phyloP scores from a whole-genome alignment of 2,113 vertebrate species.

The Condylura cristata region DNA sequence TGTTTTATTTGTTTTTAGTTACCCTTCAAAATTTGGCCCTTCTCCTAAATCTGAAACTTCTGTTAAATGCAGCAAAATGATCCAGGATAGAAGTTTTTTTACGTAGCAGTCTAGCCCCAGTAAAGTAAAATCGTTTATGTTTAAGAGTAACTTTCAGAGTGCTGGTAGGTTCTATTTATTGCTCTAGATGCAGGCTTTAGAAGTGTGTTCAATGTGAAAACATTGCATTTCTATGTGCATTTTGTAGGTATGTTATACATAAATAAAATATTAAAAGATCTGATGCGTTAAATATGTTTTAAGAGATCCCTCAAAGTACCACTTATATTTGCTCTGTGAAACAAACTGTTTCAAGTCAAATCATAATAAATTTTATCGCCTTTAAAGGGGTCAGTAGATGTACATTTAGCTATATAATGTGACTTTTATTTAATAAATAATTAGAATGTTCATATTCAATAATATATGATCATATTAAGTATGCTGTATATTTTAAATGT shows the following conservation, averaged over 20 bases:
- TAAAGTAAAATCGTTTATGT: neutral
- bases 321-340: neutral
- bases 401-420: neutral
- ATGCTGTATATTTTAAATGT: neutral
- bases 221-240: neutral
- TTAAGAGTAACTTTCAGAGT: neutral
- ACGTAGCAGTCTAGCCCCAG: neutral
- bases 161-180: neutral
- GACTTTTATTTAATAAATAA: neutral
- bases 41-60: neutral
- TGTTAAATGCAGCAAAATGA: neutral
- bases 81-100: neutral
- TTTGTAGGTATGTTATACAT: neutral
- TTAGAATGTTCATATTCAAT: neutral
- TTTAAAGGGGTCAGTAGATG: neutral
- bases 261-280: neutral
- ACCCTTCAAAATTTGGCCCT: neutral
- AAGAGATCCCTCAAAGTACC: neutral
- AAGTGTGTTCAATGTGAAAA: neutral
- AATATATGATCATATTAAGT: no score
- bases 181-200: neutral
- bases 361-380: neutral
- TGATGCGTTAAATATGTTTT: neutral
- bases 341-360: neutral
- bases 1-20: conserved; percentile 33